A percentile compares a stretch with the other conserved stretches of the same genome.
These are phyloP conservation scores for Cuculus canorus DNA, from an alignment of 2,797 vertebrate genomes.

Conservation along the genomic window DNA sequence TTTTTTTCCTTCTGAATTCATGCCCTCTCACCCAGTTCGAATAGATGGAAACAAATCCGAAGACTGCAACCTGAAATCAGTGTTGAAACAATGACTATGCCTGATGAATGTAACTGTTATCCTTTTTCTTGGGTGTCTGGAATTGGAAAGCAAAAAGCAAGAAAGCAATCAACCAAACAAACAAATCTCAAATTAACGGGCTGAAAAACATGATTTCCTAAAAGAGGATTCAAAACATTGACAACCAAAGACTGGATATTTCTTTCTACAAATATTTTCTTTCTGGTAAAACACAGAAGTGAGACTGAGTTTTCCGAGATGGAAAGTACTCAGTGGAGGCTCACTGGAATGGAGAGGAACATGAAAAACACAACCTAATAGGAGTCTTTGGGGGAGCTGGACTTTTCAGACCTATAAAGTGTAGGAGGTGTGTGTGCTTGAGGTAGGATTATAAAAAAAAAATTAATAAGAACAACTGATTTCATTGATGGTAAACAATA, in stretches of 20 bases:
- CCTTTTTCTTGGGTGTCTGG: neutral
- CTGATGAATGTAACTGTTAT: neutral
- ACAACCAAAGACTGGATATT: neutral
- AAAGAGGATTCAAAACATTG: neutral
- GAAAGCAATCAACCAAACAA: neutral
- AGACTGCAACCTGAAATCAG: neutral
- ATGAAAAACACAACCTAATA: neutral
- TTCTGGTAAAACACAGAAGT: neutral
- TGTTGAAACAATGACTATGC: neutral
- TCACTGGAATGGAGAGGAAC: neutral
- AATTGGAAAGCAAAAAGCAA: neutral
- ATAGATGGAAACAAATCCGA: neutral
- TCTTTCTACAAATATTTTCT: neutral
- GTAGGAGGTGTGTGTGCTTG: rapidly evolving
- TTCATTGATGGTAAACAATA: neutral
- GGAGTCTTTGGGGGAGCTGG: neutral
- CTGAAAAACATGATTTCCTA: neutral
- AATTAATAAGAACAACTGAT: neutral
- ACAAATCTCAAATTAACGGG: neutral
- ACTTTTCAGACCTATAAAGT: neutral
- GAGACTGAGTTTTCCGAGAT: neutral
- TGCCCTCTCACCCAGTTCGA: neutral
- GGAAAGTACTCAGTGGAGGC: neutral
- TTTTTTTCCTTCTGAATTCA: neutral
- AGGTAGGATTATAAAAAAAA: neutral